A percentile compares a stretch with the other conserved stretches of the same genome.
Conservation (phyloP, 2,113 vertebrate species). For the Connochaetes taurinus region DNA sequence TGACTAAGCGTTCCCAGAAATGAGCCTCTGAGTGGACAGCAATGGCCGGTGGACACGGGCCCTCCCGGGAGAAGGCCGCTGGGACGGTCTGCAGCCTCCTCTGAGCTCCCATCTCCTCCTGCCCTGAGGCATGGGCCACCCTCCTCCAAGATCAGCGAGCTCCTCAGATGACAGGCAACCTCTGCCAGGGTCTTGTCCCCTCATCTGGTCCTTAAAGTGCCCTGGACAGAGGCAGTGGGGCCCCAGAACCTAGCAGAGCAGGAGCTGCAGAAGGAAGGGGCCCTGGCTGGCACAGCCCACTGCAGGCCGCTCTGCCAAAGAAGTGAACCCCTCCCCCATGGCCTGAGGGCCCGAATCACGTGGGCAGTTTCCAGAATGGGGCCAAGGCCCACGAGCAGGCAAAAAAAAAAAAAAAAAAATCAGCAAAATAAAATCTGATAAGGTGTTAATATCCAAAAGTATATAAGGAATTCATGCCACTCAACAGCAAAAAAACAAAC, state of each 20-base stretch:
- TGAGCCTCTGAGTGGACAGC: neutral
- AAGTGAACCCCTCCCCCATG: neutral
- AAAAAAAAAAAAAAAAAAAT: neutral
- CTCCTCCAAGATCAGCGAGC: neutral
- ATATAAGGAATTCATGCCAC: neutral
- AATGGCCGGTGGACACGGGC: rapidly evolving
- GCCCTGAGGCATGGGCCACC: neutral
- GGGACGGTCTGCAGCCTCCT: neutral
- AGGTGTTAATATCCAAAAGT: neutral
- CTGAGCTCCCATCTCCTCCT: neutral
- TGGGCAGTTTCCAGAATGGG: neutral
- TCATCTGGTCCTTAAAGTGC: neutral
- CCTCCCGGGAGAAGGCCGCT: neutral
- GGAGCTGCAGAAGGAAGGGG: neutral
- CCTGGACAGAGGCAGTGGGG: neutral
- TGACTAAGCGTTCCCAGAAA: neutral
- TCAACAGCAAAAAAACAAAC: neutral
- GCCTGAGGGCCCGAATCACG: neutral
- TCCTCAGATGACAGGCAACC: neutral
- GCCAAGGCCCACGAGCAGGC: neutral
- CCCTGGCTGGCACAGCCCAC: neutral
- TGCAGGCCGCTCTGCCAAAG: neutral
- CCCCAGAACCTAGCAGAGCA: neutral
- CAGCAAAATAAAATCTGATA: neutral
- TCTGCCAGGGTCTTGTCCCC: neutral